These are phyloP conservation scores for Xiphophorus couchianus DNA, from an alignment of 2,113 vertebrate genomes.

Conservation along the genomic window DNA sequence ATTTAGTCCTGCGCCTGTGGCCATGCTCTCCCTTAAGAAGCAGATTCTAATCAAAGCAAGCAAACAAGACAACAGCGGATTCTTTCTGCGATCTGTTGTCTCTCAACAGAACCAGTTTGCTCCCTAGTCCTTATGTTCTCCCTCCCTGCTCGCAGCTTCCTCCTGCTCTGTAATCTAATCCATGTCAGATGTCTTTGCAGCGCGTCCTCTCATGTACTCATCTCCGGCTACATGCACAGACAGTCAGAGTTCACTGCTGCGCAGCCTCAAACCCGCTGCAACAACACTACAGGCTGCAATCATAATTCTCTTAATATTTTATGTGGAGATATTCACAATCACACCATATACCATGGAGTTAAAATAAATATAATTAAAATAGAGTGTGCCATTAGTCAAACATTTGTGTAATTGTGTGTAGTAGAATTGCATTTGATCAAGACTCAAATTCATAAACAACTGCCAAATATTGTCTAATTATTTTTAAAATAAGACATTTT, in stretches of 20 bases:
- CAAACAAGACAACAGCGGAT: background rate
- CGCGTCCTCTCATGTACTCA: constrained; percentile 4
- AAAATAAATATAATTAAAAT: too few relatives aligned
- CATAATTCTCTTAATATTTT: too few relatives aligned
- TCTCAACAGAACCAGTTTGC: background rate
- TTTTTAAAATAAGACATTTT: too few relatives aligned
- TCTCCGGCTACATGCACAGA: constrained; percentile 4
- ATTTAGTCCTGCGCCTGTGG: constrained; percentile 2
- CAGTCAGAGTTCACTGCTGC: constrained; percentile 4
- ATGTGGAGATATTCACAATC: too few relatives aligned
- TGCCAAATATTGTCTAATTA: too few relatives aligned
- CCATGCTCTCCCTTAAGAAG: background rate
- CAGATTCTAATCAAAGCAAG: background rate
- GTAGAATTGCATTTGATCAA: too few relatives aligned
- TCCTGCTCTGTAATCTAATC: constrained; percentile 12
- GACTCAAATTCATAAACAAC: too few relatives aligned
- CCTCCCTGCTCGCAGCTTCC: constrained; percentile 1
- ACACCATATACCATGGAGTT: too few relatives aligned
- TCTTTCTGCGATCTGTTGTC: background rate
- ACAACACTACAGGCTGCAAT: background rate
- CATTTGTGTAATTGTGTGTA: too few relatives aligned
- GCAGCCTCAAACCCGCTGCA: constrained; percentile 38
- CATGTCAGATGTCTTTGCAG: constrained; percentile 16
- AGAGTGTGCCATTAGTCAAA: too few relatives aligned
- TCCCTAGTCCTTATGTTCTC: constrained; percentile 4